Evolutionary conservation across 2,113 vertebrate genomes (phyloP).

Genomic region (Lipotes vexillifer): DNA sequence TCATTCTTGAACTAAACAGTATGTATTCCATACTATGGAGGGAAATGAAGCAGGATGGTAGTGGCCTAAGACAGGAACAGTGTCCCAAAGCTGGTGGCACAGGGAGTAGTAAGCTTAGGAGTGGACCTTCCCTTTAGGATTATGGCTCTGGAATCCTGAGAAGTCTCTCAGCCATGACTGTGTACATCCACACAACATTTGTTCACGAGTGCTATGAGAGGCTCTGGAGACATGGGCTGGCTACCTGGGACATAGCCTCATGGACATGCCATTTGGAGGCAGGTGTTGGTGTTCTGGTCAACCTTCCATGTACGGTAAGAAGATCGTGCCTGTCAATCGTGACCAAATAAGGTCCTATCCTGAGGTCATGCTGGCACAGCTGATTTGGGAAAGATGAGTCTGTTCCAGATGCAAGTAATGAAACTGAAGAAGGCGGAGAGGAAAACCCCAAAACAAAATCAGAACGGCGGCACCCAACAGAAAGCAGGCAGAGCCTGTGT

Average conservation of each 20-base stretch:
- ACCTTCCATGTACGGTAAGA: neutral
- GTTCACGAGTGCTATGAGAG: neutral
- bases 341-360: constrained; percentile 12
- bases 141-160: neutral
- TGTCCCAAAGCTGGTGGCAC: neutral
- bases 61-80: neutral
- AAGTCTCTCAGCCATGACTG: neutral
- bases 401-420: neutral
- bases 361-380: neutral
- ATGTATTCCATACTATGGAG: neutral
- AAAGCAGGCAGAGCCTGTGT: neutral
- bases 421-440: constrained; percentile 4
- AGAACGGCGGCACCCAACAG: neutral
- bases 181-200: neutral
- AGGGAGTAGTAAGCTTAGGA: neutral
- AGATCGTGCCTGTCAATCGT: neutral
- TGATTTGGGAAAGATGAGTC: constrained; percentile 25
- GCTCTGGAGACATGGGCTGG: neutral
- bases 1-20: neutral
- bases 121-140: neutral
- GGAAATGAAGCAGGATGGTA: neutral
- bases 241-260: neutral
- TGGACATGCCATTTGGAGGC: neutral
- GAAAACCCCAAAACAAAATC: neutral
- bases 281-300: neutral